Evolutionary conservation across 2,113 vertebrate genomes (phyloP), one percentile per base, ranked within the genome.

Genomic region (Andinoacara biseriatus): DNA sequence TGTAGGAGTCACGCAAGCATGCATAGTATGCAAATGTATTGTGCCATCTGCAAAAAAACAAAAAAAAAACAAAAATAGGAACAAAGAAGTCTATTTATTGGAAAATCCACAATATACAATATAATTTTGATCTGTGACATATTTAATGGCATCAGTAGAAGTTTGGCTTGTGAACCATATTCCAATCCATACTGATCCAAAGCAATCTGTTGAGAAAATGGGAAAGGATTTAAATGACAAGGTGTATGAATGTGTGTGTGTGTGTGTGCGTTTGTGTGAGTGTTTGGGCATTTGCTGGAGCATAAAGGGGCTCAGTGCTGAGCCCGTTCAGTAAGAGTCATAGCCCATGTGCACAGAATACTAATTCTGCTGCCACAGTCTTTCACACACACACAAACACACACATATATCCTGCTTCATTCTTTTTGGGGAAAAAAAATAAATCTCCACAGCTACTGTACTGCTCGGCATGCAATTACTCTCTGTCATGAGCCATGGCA

Each of bases 251-350:
- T 60, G 18, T 58, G 49, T 38, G 31, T 15, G 61, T 72, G 77
- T 65, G 52, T 72, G 81, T 86, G 87, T 83, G 59, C 74, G 56
- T 59, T 61, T 58, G 74, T 84, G 75, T 81, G 86, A 76, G 88
- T 80, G 43, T 58, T 24, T 26, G 69, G 86, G 72, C 74, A 58
- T 90, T 82, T 87, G 63, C 87, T 79, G 63, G 87, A 92, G 89
- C 61, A 95, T 94, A 95, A 95, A 95, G 93, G 83, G 89, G 87
- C 89, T 94, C 94, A 94, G 94, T 94, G 86, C 92, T 93, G 86
- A 90, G 81, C 61, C 81, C 31, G 84, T 85, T 84, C 84, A 81
- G 69, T 86, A 82, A 87, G 90, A 91, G 83, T 89, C 79, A 90
- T 86, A 86, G 75, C 90, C 84, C 85, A 91, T 87, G 90, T 92